Evolutionary conservation across 1,140 invertebrate genomes (phyloP).

Genomic region (Cherax destructor): DNA sequence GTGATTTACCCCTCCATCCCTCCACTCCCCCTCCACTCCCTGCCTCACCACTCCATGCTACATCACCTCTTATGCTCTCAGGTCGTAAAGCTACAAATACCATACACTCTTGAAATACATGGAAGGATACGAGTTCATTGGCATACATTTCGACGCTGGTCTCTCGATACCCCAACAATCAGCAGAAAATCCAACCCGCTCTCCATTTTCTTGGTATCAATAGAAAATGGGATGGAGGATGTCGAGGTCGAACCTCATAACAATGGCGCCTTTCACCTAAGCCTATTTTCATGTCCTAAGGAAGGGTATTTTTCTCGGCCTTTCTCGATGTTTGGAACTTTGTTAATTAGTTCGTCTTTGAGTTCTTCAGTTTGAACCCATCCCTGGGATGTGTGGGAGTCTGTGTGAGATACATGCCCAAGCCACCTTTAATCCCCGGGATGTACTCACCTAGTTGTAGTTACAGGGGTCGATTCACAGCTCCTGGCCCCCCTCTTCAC

Average conservation of each 20-base stretch:
- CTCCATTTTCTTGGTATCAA: conserved; percentile 52
- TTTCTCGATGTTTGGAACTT: conserved; percentile 8
- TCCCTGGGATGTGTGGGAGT: background rate
- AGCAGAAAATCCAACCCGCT: conserved; percentile 35
- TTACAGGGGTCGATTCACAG: too few species aligned
- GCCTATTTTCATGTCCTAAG: conserved; percentile 31
- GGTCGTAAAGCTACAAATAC: background rate
- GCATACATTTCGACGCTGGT: conserved; percentile 15
- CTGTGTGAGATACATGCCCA: too few species aligned
- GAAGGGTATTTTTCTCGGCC: conserved; percentile 35
- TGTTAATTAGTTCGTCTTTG: conserved; percentile 22
- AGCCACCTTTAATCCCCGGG: too few species aligned
- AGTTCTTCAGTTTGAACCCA: background rate
- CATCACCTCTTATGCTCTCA: background rate
- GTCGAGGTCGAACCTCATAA: background rate
- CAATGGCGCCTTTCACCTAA: conserved; percentile 37
- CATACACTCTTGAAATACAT: background rate
- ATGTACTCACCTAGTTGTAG: too few species aligned
- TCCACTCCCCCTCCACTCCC: background rate
- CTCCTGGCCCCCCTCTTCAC: too few species aligned
- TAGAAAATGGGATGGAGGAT: conserved; percentile 56
- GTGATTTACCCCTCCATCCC: background rate
- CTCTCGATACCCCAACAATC: conserved; percentile 31
- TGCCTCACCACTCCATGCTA: background rate
- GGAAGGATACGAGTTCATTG: conserved; percentile 47